Evolutionary conservation across 2,888 invertebrate genomes (phyloP).

Genomic region (Ligdia adustata): DNA sequence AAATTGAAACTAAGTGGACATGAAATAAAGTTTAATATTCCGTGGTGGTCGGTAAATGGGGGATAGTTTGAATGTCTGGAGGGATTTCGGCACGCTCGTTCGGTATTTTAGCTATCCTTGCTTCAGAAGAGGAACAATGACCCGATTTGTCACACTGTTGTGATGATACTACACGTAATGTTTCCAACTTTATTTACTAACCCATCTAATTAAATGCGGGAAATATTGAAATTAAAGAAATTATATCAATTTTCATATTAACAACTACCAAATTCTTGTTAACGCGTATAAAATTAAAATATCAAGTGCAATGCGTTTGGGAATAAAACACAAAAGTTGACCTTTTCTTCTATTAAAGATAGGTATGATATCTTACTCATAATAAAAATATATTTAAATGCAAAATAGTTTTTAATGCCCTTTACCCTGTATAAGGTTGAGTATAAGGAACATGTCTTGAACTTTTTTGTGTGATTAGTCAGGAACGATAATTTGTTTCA

Average conservation of each 20-base stretch:
- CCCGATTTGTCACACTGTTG: conserved; percentile 46
- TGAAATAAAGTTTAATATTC: conserved; percentile 49
- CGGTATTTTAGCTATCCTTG: conserved; percentile 58
- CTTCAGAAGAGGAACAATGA: conserved; percentile 45
- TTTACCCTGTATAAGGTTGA: too few species aligned
- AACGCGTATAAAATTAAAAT: conserved; percentile 37
- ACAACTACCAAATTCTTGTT: conserved; percentile 30
- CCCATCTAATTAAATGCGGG: background rate
- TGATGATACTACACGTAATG: too few species aligned
- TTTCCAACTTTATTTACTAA: conserved; percentile 17
- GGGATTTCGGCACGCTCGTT: conserved; percentile 52
- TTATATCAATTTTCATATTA: conserved; percentile 9
- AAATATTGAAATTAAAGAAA: conserved; percentile 9
- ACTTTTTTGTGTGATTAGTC: too few species aligned
- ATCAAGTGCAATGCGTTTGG: conserved; percentile 38
- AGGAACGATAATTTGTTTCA: too few species aligned
- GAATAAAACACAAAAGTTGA: conserved; percentile 43
- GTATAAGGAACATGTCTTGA: too few species aligned
- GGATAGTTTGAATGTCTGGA: conserved; percentile 47
- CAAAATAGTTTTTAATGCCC: too few species aligned
- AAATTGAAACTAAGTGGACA: conserved; percentile 41
- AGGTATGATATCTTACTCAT: conserved; percentile 39
- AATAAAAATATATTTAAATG: too few species aligned
- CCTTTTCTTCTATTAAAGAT: conserved; percentile 39
- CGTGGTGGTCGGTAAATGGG: conserved; percentile 28